Evolutionary conservation across 35 echinoderm and acorn worm species (phyloP).

Genomic region (Strongylocentrotus purpuratus): DNA sequence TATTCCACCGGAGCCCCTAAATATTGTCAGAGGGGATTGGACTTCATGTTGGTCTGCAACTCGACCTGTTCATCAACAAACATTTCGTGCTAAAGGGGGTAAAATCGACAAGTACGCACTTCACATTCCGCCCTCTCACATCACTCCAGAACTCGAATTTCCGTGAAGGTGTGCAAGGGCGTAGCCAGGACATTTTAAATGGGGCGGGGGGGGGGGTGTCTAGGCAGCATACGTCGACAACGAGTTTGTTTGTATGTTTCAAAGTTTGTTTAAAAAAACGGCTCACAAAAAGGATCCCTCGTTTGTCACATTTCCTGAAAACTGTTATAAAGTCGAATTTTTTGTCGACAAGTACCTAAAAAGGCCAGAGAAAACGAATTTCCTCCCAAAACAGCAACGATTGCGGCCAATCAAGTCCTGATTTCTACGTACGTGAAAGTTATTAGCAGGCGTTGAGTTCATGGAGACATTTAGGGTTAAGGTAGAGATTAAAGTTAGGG

Average conservation of each 20-base stretch:
- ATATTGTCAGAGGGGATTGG: not conserved
- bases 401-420: too few relatives aligned
- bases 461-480: not conserved
- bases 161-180: not conserved
- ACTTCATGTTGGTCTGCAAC: constrained; percentile 45
- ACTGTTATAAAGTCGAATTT: too few relatives aligned
- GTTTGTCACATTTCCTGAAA: too few relatives aligned
- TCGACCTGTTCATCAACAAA: constrained; percentile 39
- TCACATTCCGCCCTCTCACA: constrained; percentile 14
- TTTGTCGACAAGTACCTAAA: too few relatives aligned
- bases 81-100: constrained; percentile 38
- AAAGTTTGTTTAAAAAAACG: too few relatives aligned
- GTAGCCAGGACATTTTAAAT: not conserved
- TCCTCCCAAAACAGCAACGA: too few relatives aligned
- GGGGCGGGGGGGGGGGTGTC: not conserved
- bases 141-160: not conserved
- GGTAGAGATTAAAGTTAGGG: not conserved
- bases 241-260: too few relatives aligned
- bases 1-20: not conserved
- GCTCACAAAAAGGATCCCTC: too few relatives aligned
- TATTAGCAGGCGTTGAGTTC: not conserved
- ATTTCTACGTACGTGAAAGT: too few relatives aligned
- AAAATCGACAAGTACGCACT: constrained; percentile 39
- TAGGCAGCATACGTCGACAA: not conserved
- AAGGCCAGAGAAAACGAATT: too few relatives aligned